Base-by-base conservation (phyloP, 2,888 invertebrate species). In the Drosophila pseudotalamancana region DNA sequence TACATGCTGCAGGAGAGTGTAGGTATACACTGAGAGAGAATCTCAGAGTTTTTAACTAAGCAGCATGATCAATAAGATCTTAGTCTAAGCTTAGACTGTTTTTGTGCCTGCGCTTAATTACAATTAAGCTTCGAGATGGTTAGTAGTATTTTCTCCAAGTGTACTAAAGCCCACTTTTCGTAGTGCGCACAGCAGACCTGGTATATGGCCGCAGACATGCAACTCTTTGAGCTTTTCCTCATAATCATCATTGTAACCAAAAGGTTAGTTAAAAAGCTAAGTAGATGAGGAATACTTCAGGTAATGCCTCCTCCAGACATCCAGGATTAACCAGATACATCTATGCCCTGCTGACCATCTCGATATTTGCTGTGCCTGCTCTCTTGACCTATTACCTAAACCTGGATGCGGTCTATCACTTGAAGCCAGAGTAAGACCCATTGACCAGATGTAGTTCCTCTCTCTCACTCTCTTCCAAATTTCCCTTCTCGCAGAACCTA, bases 171-270 rank as follows among this genome's bases (percentile, higher is more conserved):
- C n/a, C 0, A n/a, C 14, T 21, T 46, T 4, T 14, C 4, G 1
- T 16, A 87, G 84, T 92, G 92, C 31, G 85, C 90, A 9, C 90
- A 88, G 12, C 90, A 91, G 35, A 89, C 90, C 0, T 91, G 90
- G 90, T 91, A 90, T 34, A 45, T 90, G 43, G 88, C 87, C 0
- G 81, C 91, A 1, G 90, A 90, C 64, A 90, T 90, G 78, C 90
- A 90, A 39, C 76, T 90, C 16, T 91, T 88, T 49, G 81, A 88
- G 48, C 48, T 90, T 4, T 88, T 87, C 14, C 51, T 87, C 1
- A 72, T 84, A 3, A 55, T 87, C 0, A 54, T 88, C 21, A 82
- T 90, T 18, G 19, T 88, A 1, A 77, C 70, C 1, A 76, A 81
- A 37, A 91, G 83, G 90, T 90, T 46, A 70, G 79, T 14, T 9